Percentiles rank a stretch among this genome's conserved stretches.
phyloP scores from a whole-genome alignment of 1,140 invertebrate species.

The Drosophila navojoa region DNA sequence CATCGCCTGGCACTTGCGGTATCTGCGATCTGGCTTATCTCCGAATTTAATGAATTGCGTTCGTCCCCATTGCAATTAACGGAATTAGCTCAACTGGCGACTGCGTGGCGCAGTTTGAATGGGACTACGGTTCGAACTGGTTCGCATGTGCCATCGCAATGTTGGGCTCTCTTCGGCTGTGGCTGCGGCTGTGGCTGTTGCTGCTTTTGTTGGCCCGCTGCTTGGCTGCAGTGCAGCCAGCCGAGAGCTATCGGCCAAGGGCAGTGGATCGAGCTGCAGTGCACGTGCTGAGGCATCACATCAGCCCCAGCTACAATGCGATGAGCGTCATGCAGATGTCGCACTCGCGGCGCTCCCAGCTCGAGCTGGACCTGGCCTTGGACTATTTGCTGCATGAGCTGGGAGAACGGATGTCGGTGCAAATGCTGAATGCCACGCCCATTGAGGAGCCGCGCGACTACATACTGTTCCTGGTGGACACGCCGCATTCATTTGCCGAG shows the following conservation, averaged over 20 bases:
- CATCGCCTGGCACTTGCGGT: neutral
- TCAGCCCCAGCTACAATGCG: slow-evolving; percentile 40
- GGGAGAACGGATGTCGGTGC: slow-evolving; percentile 26
- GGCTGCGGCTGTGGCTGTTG: neutral
- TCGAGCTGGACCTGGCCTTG: slow-evolving; percentile 24
- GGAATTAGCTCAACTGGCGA: neutral
- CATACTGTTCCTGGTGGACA: slow-evolving; percentile 57
- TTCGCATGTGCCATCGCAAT: slow-evolving; percentile 7
- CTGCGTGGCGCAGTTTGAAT: neutral
- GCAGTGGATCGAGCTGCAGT: slow-evolving; percentile 36
- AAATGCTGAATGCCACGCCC: slow-evolving; percentile 30
- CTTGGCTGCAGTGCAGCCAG: slow-evolving; percentile 12
- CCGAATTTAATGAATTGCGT: slow-evolving; percentile 2
- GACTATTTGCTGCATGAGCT: slow-evolving; percentile 33
- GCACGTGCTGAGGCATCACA: slow-evolving; percentile 39
- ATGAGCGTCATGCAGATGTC: slow-evolving; percentile 49
- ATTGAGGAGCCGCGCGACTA: slow-evolving; percentile 35
- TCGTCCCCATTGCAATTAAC: neutral
- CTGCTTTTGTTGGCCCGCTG: neutral
- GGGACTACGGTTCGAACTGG: neutral
- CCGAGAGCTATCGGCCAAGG: slow-evolving; percentile 1
- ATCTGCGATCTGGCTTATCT: slow-evolving; percentile 1
- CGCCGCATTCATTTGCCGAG: slow-evolving; percentile 35
- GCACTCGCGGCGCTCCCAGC: neutral
- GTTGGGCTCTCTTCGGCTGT: neutral